phyloP scores from a whole-genome alignment of 2,797 vertebrate genomes.

The Peromyscus nudipes region DNA sequence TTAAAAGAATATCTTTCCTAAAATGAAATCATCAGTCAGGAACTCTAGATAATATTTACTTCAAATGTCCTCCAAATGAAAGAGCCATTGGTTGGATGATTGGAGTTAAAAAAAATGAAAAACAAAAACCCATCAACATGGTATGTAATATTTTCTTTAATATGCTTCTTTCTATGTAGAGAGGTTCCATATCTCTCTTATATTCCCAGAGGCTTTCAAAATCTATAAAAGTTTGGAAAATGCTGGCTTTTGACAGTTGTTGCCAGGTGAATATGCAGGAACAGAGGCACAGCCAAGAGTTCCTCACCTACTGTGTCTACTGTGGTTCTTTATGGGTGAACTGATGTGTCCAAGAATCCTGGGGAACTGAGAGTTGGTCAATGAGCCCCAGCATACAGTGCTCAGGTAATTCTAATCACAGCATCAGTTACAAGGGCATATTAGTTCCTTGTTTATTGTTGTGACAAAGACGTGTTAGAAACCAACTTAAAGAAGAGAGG shows the following conservation, averaged over 20 bases:
- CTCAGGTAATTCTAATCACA: neutral
- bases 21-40: neutral
- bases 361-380: neutral
- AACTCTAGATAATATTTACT: neutral
- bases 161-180: neutral
- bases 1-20: neutral
- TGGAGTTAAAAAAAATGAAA: neutral
- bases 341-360: neutral
- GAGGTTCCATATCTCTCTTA: neutral
- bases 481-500: neutral
- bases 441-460: neutral
- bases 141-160: slow-evolving; percentile 18
- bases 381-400: neutral
- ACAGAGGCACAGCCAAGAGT: neutral
- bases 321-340: neutral
- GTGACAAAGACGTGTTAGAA: neutral
- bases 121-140: neutral
- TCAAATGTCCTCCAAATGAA: neutral
- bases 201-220: neutral
- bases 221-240: neutral
- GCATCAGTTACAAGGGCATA: too few species aligned
- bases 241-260: neutral
- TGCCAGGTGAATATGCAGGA: neutral
- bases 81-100: neutral
- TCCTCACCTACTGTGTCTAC: neutral